These are phyloP conservation scores for Mobula birostris DNA, from an alignment of 2,113 vertebrate species.

Conservation along the genomic window DNA sequence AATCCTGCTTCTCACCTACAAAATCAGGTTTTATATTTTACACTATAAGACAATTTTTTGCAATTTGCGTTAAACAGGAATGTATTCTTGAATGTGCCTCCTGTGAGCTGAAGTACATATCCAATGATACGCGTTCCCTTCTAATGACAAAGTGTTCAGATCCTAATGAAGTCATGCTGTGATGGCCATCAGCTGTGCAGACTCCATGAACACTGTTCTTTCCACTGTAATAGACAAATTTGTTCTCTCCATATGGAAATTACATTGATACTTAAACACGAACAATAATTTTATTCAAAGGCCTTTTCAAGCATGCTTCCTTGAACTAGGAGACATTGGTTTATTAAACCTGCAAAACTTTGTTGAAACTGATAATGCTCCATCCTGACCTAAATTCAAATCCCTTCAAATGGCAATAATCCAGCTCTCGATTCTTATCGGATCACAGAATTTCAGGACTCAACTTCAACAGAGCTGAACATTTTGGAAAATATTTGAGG, in stretches of 20 bases:
- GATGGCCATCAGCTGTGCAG: background rate
- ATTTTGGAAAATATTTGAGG: background rate
- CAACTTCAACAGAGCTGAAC: background rate
- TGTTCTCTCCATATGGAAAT: background rate
- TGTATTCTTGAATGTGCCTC: background rate
- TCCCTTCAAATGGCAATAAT: background rate
- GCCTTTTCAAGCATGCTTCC: background rate
- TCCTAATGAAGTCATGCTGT: background rate
- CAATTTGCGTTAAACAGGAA: background rate
- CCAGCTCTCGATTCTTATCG: background rate
- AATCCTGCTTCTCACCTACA: background rate
- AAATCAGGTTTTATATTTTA: background rate
- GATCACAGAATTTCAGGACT: background rate
- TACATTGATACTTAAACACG: background rate
- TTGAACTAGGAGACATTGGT: background rate
- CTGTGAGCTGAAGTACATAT: background rate
- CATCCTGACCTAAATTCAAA: background rate
- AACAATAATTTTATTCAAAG: background rate
- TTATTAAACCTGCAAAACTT: background rate
- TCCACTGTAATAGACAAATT: background rate
- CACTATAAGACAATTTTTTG: background rate
- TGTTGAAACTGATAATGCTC: background rate
- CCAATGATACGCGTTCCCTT: background rate
- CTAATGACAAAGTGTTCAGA: background rate
- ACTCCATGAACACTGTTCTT: background rate